These are phyloP conservation scores for Netta rufina DNA, from an alignment of 2,797 vertebrate species.

Conservation along the genomic window DNA sequence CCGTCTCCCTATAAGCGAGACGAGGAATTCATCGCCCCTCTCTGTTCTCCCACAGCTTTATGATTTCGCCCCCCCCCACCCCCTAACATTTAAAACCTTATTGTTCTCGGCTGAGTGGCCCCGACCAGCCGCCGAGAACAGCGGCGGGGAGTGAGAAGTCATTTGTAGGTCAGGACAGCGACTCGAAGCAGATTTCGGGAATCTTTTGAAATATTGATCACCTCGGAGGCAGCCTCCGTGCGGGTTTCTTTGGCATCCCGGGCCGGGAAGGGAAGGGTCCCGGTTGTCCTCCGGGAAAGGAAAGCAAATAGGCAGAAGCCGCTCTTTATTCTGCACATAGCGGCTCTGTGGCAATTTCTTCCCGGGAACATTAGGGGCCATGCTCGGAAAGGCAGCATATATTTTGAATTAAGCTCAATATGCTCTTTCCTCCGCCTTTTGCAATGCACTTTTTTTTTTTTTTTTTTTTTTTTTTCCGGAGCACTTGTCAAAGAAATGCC, in stretches of 20 bases:
- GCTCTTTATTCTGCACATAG: not conserved
- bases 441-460: not conserved
- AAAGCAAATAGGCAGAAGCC: not conserved
- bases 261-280: not conserved
- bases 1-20: not conserved
- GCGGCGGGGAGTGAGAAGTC: conserved; percentile 78
- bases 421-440: conserved; percentile 26
- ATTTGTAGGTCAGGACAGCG: conserved; percentile 75
- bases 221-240: not conserved
- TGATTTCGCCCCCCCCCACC: not conserved
- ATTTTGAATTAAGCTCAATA: conserved; percentile 59
- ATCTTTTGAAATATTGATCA: conserved; percentile 58
- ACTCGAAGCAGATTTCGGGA: conserved; percentile 61
- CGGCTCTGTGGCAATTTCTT: conserved; percentile 16
- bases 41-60: not conserved
- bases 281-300: not conserved
- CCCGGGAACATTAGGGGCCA: not conserved
- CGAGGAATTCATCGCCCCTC: not conserved
- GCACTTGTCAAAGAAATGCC: conserved; percentile 32
- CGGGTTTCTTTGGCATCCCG: not conserved
- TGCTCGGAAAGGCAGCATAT: conserved; percentile 34
- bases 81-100: not conserved
- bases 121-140: conserved; percentile 58
- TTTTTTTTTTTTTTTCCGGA: not conserved
- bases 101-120: conserved; percentile 61